Base-by-base conservation (phyloP, 2,797 vertebrate genomes). In the Eulemur albifrons region DNA sequence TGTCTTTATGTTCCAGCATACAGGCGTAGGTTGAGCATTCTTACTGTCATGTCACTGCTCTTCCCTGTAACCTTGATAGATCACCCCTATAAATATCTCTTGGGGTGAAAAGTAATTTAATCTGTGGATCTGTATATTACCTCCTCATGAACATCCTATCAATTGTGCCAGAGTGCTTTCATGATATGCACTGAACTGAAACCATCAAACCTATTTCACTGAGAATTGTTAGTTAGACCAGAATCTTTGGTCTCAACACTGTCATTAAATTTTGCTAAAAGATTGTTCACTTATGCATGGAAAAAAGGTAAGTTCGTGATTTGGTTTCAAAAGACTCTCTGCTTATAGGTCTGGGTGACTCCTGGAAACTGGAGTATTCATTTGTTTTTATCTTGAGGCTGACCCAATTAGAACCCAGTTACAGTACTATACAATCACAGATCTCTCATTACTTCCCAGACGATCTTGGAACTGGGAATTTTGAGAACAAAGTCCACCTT, bases 221-320 rank as follows among this genome's bases (percentile, higher is more conserved):
- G 91, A 96, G 77, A 69, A 96, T 70, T 92, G 50, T 96, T 97
- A 95, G 94, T 80, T 54, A 97, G 82, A 50, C 23, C 83, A 77
- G 59, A 70, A 88, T 95, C 81, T 97, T 97, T 84, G 92, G 75
- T 96, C 94, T 97, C 96, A 96, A 84, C 67, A 97, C 65, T 86
- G 79, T 75, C 94, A 85, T 96, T 98, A 95, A 27, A 90, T 96
- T 98, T 97, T 95, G 88, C 92, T 97, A 94, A 98, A 96, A 98
- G 67, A 67, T 79, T 97, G 82, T 94, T 98, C 77, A 87, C 38
- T 97, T 98, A 94, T 59, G 50, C 90, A 93, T 96, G 82, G 95
- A 63, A 95, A 79, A 75, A 92, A 57, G 32, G 73, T 65, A 95
- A 97, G 94, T 61, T 94, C 11, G 11, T 40, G 63, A 95, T 81